Evolutionary conservation across 2,113 vertebrate species (phyloP).

Genomic region (Oncorhynchus kisutch): DNA sequence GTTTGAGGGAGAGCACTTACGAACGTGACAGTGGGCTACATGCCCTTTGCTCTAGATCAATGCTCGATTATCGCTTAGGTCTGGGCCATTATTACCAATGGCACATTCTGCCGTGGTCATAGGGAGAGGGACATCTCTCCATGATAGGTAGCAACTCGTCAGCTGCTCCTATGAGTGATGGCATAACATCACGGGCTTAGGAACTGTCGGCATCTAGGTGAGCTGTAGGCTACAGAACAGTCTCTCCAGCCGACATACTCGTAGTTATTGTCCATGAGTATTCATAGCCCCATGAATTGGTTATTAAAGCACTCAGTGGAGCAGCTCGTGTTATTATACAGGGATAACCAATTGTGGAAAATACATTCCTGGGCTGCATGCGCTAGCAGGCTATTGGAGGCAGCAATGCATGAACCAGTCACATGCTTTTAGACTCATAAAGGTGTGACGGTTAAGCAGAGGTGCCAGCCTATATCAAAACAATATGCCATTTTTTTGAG

Average conservation of each 20-base stretch:
- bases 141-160: slow-evolving; percentile 42
- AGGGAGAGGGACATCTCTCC: slow-evolving; percentile 14
- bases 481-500: too few relatives aligned
- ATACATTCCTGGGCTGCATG: neutral
- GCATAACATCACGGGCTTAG: slow-evolving; percentile 3
- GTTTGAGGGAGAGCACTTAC: slow-evolving; percentile 42
- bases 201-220: neutral
- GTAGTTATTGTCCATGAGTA: neutral
- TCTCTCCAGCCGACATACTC: neutral
- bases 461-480: neutral
- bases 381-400: neutral
- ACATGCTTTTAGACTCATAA: neutral
- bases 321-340: neutral
- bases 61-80: slow-evolving; percentile 11
- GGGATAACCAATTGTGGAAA: neutral
- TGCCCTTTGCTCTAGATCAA: slow-evolving; percentile 64
- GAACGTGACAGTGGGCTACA: slow-evolving; percentile 22
- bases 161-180: slow-evolving; percentile 53
- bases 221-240: neutral
- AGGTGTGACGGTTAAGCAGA: neutral
- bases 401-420: neutral
- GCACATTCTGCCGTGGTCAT: slow-evolving; percentile 6
- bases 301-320: neutral
- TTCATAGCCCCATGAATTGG: neutral
- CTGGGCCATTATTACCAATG: slow-evolving; percentile 33